Base-by-base conservation (phyloP, 1,140 invertebrate genomes). In the Drosophila novamexicana region DNA sequence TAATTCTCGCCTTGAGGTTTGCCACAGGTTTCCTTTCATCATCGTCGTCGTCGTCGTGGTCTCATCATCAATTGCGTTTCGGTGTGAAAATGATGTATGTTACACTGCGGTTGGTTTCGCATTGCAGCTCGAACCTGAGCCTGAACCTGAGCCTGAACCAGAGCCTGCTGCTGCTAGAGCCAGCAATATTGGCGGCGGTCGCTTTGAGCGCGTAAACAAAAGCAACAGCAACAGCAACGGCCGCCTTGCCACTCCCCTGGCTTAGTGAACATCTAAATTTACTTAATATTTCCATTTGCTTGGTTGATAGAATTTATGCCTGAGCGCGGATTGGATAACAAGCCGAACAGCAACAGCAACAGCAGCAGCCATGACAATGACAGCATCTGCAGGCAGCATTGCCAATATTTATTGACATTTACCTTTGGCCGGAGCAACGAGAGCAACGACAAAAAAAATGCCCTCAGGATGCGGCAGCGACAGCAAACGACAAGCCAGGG, bases 71-170 rank as follows among this genome's bases (percentile, higher is more conserved):
- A 88, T 77, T 83, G 83, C 76, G 39, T 83, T 88, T 89, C 73
- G 85, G 84, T 89, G 84, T 89, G 84, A 89, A 89, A 89, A 89
- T 89, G 84, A 89, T 89, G 84, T 84, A 89, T 88, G 84, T 72
- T 79, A 63, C 80, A 69, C 77, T 89, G 84, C 85, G 84, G 84
- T 89, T 89, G 84, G 80, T 89, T 79, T 75, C 64, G 45, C 57
- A 68, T 77, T 72, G 52, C 66, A 63, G 37, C 53, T 14, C 7
- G 34, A 18, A 10, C 12, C 49, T n/a, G 22, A 18, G 39, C 8
- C 56, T 42, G 56, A n/a, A 29, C 40, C 45, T 47, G 45, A 37
- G 29, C 32, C 65, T 64, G 42, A 64, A 66, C 75, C 70, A 0
- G 36, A 10, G 52, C 29, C 12, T 50, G 36, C 22, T 29, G 22